Percentiles rank a stretch among this genome's conserved stretches.
Conservation (phyloP, 1,140 invertebrate genomes). For the Cydia fagiglandana region DNA sequence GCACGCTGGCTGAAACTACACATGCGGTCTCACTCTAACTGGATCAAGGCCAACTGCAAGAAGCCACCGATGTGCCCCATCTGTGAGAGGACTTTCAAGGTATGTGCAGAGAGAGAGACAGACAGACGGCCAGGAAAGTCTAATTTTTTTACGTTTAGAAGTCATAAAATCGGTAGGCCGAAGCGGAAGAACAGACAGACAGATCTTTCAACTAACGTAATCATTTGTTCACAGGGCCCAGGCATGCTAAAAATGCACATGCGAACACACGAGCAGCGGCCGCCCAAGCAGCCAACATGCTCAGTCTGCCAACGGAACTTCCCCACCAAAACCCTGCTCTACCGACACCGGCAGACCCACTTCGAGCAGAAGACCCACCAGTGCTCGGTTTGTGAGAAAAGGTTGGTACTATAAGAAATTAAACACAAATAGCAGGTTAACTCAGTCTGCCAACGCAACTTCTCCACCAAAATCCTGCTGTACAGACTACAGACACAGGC, state of each 20-base stretch:
- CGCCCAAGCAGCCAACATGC: conserved; percentile 79
- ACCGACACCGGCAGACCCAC: conserved; percentile 81
- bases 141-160: no score
- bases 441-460: no score
- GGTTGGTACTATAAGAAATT: conserved; percentile 28
- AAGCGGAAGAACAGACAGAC: no score
- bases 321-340: conserved; percentile 80
- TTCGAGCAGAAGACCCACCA: conserved; percentile 78
- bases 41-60: conserved; percentile 82
- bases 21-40: conserved; percentile 81
- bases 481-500: no score
- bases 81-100: conserved; percentile 79
- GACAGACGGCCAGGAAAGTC: no score
- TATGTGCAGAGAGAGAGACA: not conserved
- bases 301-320: conserved; percentile 80
- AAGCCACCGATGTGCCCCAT: conserved; percentile 81
- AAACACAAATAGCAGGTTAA: no score
- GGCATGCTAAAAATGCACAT: conserved; percentile 83
- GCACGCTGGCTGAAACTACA: conserved; percentile 80
- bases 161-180: no score
- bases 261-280: conserved; percentile 80
- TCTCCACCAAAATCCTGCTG: no score
- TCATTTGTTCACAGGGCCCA: conserved; percentile 72
- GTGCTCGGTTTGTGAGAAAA: conserved; percentile 74
- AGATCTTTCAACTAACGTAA: not conserved